Percentiles rank a stretch among this genome's conserved stretches.
Evolutionary conservation across 2,113 vertebrate genomes (phyloP).

Genomic region (cattle (Bos taurus)): ARS-UCD2.0 NC_037347.1:3388501-3389000

Average conservation of each 20-base stretch:
- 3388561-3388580: conserved; percentile 3
- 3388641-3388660: neutral
- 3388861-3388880: neutral
- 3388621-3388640: conserved; percentile 34
- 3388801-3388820: neutral
- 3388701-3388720: neutral
- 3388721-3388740: neutral
- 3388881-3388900: neutral
- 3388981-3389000: neutral
- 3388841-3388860: neutral
- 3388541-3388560: conserved; percentile 6
- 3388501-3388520: neutral
- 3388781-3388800: neutral
- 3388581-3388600: conserved; percentile 11
- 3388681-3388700: neutral
- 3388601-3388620: conserved; percentile 40
- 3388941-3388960: too few species aligned
- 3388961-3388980: neutral
- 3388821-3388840: neutral
- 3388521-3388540: neutral
- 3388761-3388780: neutral
- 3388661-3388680: conserved; percentile 41
- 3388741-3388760: too few species aligned
- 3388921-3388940: neutral
- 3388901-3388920: neutral